A percentile compares a stretch with the other conserved stretches of the same genome.
Conservation (phyloP, 2,113 vertebrate species). For the Bufo gargarizans region DNA sequence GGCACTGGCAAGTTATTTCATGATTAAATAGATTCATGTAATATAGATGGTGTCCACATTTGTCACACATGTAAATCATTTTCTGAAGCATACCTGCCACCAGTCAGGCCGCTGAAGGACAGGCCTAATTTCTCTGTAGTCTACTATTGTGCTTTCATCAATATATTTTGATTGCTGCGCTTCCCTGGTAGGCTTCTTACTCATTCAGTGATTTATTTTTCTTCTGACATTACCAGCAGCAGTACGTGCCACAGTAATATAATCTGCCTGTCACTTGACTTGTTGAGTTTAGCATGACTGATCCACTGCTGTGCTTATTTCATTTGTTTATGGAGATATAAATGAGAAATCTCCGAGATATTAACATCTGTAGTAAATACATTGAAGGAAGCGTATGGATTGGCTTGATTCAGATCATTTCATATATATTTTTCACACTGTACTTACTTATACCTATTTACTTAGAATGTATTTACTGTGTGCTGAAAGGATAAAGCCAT, state of each 20-base stretch:
- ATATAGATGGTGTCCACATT: too few species aligned
- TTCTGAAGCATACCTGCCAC: neutral
- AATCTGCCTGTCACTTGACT: constrained; percentile 42
- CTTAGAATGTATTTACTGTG: neutral
- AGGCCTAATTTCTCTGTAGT: neutral
- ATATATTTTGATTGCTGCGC: neutral
- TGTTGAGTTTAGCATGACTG: constrained; percentile 18
- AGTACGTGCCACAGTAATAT: constrained; percentile 16
- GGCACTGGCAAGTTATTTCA: too few species aligned
- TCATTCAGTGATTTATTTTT: constrained; percentile 18
- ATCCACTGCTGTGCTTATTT: neutral
- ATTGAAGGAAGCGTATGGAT: neutral
- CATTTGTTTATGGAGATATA: constrained; percentile 4
- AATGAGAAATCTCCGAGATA: neutral
- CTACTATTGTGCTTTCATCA: neutral
- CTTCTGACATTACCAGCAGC: constrained; percentile 30
- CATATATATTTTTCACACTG: neutral
- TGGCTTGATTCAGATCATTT: neutral
- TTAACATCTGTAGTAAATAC: constrained; percentile 10
- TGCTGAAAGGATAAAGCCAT: neutral
- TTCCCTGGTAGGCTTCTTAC: constrained; percentile 10
- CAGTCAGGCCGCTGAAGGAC: neutral
- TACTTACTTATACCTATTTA: neutral
- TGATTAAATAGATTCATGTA: too few species aligned
- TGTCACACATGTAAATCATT: neutral